Evolutionary conservation across 2,113 vertebrate genomes (phyloP), one percentile per base, ranked within the genome.

Genomic region (Pithys albifrons): DNA sequence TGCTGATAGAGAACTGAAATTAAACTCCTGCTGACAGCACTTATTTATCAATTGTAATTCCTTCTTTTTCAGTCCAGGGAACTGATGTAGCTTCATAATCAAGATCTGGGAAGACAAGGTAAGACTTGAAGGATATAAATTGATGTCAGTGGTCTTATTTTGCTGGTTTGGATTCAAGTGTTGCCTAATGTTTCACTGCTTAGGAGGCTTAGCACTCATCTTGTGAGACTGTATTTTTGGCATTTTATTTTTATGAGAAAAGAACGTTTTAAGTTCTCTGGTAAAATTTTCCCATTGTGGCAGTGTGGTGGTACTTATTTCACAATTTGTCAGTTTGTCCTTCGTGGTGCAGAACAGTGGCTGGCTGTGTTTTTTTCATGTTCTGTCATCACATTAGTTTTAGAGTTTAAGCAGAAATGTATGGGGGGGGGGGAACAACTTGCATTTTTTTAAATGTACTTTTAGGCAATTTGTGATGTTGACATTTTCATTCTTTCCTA

Each of bases 401-500:
- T 23, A 25, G 15, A 43, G 10, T 24, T 74, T 43, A 45, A 66
- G 39, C 14, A 57, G 39, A 67, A 80, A 59, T 33, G 20, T 15
- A 9, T 49, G 41, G 41, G 14, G 41, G 11, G 39, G 39, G 41
- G 41, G 41, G 14, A 43, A 14, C 14, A 15, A 43, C 41, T 43
- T n/a, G 3, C 15, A 9, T 62, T 86, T 76, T 88, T 66, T 7
- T 11, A 27, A 70, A 19, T 6, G 69, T 4, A 4, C 5, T 70
- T 82, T 19, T 22, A 45, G 10, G 13, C 64, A 25, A 25, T 49
- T 23, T 43, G 22, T n/a, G 31, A 33, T 39, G 23, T 58, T 78
- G 19, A 27, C 0, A 0, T 33, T 39, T 66, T 65, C 6, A 15
- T 33, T 81, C 27, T 31, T 71, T n/a, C 5, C 22, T 70, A 0